These are phyloP conservation scores for Alloscopus bannaensis DNA, from an alignment of 2,888 invertebrate species.

Conservation along the genomic window DNA sequence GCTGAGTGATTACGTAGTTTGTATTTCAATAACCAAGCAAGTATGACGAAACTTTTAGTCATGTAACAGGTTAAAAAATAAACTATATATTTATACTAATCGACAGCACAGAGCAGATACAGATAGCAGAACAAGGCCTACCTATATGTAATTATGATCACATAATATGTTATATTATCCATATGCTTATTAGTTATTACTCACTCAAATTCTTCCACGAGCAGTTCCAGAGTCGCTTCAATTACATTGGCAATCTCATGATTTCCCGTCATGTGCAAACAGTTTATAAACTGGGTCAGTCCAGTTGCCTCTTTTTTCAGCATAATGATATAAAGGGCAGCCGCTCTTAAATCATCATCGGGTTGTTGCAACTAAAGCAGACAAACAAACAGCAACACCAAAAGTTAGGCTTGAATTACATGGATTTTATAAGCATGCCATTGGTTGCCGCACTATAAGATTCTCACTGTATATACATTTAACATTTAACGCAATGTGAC, in stretches of 20 bases:
- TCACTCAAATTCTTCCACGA: constrained; percentile 42
- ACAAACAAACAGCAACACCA: constrained; percentile 5
- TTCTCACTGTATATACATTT: too few relatives aligned
- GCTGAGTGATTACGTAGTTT: too few relatives aligned
- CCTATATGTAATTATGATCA: neutral
- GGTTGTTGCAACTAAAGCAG: constrained; percentile 42
- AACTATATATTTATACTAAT: too few relatives aligned
- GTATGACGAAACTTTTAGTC: too few relatives aligned
- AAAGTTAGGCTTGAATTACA: too few relatives aligned
- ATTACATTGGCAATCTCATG: constrained; percentile 61
- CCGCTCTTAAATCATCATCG: constrained; percentile 51
- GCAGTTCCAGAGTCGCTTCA: constrained; percentile 56
- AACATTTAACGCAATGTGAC: too few relatives aligned
- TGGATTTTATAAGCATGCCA: too few relatives aligned
- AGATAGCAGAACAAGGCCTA: too few relatives aligned
- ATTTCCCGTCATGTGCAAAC: constrained; percentile 62
- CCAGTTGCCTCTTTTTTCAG: constrained; percentile 56
- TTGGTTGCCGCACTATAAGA: too few relatives aligned
- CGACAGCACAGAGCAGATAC: too few relatives aligned
- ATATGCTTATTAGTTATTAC: constrained; percentile 18
- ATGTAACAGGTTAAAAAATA: too few relatives aligned
- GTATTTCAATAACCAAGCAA: too few relatives aligned
- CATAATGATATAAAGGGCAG: constrained; percentile 60
- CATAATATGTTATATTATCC: neutral
- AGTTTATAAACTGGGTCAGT: constrained; percentile 60